Conservation (phyloP, 2,113 vertebrate species). For the Spea multiplicata region DNA sequence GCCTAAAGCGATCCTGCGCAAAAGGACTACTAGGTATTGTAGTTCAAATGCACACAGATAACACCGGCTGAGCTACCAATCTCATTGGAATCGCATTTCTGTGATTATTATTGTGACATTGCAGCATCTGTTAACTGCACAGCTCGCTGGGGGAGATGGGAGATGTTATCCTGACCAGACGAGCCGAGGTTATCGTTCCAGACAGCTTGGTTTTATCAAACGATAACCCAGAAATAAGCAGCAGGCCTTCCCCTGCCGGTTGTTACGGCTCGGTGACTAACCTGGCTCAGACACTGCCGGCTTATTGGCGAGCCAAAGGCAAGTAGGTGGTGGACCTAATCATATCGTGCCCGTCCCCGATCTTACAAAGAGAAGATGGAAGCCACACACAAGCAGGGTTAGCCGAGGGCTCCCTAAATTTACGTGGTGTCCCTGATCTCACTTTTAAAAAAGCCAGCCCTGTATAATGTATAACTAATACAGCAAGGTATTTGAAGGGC, state of each 20-base stretch:
- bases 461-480: too few species aligned
- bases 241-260: not conserved
- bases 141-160: not conserved
- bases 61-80: not conserved
- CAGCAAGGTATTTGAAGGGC: too few species aligned
- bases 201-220: not conserved
- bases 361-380: too few species aligned
- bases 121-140: slow-evolving; percentile 3
- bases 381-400: too few species aligned
- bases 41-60: not conserved
- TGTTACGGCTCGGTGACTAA: not conserved
- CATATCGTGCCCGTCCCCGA: not conserved
- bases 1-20: too few species aligned
- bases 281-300: not conserved
- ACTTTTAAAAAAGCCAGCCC: too few species aligned
- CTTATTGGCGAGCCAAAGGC: not conserved
- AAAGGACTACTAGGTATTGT: too few species aligned
- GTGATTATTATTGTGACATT: slow-evolving; percentile 2
- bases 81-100: not conserved
- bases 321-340: not conserved
- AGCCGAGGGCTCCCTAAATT: too few species aligned
- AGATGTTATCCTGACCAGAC: slow-evolving; percentile 5
- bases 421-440: too few species aligned
- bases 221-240: not conserved
- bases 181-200: not conserved